Evolutionary conservation across 2,888 invertebrate genomes (phyloP), one percentile per base, ranked within the genome.

Genomic region (Orchesellides sinensis): DNA sequence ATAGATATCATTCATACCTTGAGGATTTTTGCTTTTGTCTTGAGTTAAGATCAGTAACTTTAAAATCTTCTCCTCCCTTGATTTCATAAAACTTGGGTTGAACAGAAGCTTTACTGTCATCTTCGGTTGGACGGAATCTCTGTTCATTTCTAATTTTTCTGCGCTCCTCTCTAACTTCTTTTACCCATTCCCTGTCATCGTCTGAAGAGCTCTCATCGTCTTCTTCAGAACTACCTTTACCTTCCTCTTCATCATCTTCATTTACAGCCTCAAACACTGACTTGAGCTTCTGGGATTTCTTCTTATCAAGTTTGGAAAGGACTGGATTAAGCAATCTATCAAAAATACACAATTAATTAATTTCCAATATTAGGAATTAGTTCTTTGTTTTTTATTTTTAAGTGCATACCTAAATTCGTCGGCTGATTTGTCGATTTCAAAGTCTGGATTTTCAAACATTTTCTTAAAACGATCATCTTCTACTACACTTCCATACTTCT

Each of bases 381-480:
- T n/a, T n/a, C n/a, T n/a, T n/a, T n/a, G 14, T 25, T 0, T 61
- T 0, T 25, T 12, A 32, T 10, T 19, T 4, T 45, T 54, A 61
- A 0, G n/a, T n/a, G n/a, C 27, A 56, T 87, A 90, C 88, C 94
- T 92, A 90, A 93, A 99, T 89, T 98, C 97, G 89, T 96, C 96
- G 65, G 96, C 94, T 89, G 93, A 93, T 88, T 93, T 94, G 89
- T 98, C 96, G 75, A 98, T 95, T 90, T 97, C 94, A 90, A 96
- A 99, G 89, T 98, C 96, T 12, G 96, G 94, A 91, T 99, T 96
- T 88, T 93, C 94, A 90, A 99, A 99, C 89, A 99, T 91, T 0
- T 93, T 94, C 89, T 95, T 95, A 91, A 99, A 99, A 88, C 99
- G 93, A 85, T 94, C 92, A 90, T 99, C 99, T 88, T 94, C 92